Base-by-base conservation (phyloP, 2,888 invertebrate species). In the Oscheius sp. region DNA sequence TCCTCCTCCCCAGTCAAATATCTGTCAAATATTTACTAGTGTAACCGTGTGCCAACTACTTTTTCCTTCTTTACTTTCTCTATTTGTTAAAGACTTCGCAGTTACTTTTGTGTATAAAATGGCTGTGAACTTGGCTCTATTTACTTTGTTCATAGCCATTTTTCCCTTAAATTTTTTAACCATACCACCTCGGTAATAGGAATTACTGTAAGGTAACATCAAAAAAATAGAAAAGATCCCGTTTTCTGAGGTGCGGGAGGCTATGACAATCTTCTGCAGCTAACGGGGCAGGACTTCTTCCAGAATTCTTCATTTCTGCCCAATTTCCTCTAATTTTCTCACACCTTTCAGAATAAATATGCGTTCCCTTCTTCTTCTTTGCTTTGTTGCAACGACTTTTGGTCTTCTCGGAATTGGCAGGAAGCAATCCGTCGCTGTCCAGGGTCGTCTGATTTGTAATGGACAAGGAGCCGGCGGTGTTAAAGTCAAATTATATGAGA, bases 401-500 rank as follows among this genome's bases (percentile, higher is more conserved):
- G 74, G 73, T 43, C 76, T 81, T 52, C 63, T 81, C 43, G 81
- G 81, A 23, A 73, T 81, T 58, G 81, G 81, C 58, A 72, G 81
- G 49, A 79, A 71, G 3, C 81, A 81, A 52, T 81, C 81, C 29
- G 77, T 79, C 41, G 81, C 81, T 9, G 81, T 81, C 21, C 77
- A 76, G 52, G 81, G 81, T 52, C 63, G 77, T 68, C 68, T 81
- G 9, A 79, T 81, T 35, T 81, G 81, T 68, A 81, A 81, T 72
- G 81, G 81, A 53, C 75, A 75, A 27, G 78, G 77, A 1, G 81
- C 79, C 27, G 59, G 64, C 18, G 73, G 73, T 63, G 74, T 79
- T 59, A 81, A 81, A 58, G 76, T 81, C 68, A 81, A 81, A 73
- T 72, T 81, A 0, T 81, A 81, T 49, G 81, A 81, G 58, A 79